Percentiles rank a stretch among this genome's conserved stretches.
Conservation (phyloP, 2,797 vertebrate genomes). For the Anguilla anguilla region DNA sequence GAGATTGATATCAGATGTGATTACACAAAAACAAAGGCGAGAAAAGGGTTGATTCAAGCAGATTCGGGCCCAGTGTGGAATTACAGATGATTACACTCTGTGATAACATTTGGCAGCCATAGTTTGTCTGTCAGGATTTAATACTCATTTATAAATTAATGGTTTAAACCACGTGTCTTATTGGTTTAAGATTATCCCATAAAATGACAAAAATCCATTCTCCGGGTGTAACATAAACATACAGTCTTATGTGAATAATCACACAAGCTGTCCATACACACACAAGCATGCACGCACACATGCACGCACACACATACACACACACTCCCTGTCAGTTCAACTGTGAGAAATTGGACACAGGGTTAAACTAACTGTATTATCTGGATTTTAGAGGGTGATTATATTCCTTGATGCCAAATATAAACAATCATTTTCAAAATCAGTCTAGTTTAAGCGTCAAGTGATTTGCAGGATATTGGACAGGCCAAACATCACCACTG, state of each 20-base stretch:
- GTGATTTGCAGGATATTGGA: background rate
- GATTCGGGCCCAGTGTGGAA: slow-evolving; percentile 35
- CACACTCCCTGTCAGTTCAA: background rate
- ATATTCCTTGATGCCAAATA: background rate
- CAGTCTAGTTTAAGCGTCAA: background rate
- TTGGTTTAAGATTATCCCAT: slow-evolving; percentile 11
- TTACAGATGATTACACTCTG: slow-evolving; percentile 36
- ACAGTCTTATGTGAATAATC: background rate
- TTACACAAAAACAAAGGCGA: slow-evolving; percentile 8
- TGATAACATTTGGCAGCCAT: slow-evolving; percentile 31
- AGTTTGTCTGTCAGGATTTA: slow-evolving; percentile 29
- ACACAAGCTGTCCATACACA: background rate
- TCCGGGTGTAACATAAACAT: background rate
- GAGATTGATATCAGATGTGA: background rate
- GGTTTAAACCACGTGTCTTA: slow-evolving; percentile 12
- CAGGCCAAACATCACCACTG: background rate
- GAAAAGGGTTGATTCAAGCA: background rate
- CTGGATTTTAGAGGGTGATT: background rate
- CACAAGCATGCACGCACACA: background rate
- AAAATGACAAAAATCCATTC: slow-evolving; percentile 20
- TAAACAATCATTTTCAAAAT: background rate
- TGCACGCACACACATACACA: background rate
- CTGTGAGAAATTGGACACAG: background rate
- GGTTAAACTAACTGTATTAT: background rate
- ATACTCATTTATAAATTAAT: slow-evolving; percentile 29